Percentiles rank a stretch among this genome's conserved stretches.
phyloP scores from a whole-genome alignment of 2,113 vertebrate genomes.

The Cranoglanis bouderius region DNA sequence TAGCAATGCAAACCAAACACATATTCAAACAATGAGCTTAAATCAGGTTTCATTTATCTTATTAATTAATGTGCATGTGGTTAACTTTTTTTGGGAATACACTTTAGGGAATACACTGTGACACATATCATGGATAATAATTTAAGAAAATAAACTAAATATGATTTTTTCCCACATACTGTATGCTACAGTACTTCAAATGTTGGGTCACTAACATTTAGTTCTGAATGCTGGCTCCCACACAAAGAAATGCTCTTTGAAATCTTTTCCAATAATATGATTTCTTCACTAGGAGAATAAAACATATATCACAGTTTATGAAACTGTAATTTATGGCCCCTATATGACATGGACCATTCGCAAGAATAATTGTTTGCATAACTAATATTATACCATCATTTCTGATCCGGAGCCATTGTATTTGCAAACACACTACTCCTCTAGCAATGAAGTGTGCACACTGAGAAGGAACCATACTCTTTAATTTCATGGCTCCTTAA shows the following conservation, averaged over 20 bases:
- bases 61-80: background rate
- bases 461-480: slow-evolving; percentile 49
- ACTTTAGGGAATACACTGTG: background rate
- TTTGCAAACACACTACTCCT: slow-evolving; percentile 46
- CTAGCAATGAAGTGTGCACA: slow-evolving; percentile 36
- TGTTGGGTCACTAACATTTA: background rate
- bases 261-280: background rate
- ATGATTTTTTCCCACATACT: background rate
- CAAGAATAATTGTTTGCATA: slow-evolving; percentile 33
- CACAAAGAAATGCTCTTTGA: background rate
- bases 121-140: background rate
- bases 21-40: background rate
- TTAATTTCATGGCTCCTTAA: slow-evolving; percentile 74
- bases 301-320: background rate
- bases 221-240: background rate
- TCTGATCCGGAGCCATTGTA: slow-evolving; percentile 29
- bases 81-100: background rate
- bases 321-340: slow-evolving; percentile 21
- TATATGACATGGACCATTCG: slow-evolving; percentile 22
- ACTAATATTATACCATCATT: slow-evolving; percentile 29
- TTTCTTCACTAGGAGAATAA: slow-evolving; percentile 5
- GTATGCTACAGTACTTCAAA: background rate
- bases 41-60: background rate
- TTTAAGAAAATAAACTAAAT: background rate
- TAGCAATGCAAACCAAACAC: background rate